phyloP scores from a whole-genome alignment of 2,888 invertebrate species.

The Phymatocera aterrima region DNA sequence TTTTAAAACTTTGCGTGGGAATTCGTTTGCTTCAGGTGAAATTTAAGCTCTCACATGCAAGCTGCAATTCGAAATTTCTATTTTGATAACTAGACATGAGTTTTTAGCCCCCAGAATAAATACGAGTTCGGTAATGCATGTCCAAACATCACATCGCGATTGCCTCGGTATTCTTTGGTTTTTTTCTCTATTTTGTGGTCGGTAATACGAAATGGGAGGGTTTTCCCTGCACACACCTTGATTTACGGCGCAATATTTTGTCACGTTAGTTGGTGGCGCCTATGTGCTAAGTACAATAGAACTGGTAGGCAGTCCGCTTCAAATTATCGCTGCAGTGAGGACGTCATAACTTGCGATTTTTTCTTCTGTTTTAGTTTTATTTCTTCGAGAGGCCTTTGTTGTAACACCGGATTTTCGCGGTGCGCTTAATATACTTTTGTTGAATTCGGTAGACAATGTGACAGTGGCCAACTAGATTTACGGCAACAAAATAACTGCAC shows the following conservation, averaged over 20 bases:
- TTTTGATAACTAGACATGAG: too few species aligned
- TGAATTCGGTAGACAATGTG: slow-evolving; percentile 17
- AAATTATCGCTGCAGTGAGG: slow-evolving; percentile 61
- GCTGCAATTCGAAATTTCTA: too few species aligned
- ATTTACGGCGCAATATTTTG: slow-evolving; percentile 71
- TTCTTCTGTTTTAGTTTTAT: too few species aligned
- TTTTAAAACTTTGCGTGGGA: slow-evolving; percentile 34
- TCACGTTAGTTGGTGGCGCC: slow-evolving; percentile 58
- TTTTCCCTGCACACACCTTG: slow-evolving; percentile 47
- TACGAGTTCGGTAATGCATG: neutral
- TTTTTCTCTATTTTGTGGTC: slow-evolving; percentile 45
- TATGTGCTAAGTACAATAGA: slow-evolving; percentile 70
- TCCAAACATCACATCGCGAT: neutral
- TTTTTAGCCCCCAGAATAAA: neutral
- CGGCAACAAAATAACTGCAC: neutral
- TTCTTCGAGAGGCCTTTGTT: slow-evolving; percentile 38
- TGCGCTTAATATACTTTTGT: slow-evolving; percentile 9
- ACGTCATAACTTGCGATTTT: slow-evolving; percentile 38
- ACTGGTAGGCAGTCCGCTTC: slow-evolving; percentile 73
- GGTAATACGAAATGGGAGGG: neutral
- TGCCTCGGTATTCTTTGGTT: neutral
- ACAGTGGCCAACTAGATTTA: slow-evolving; percentile 11
- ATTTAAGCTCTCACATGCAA: too few species aligned
- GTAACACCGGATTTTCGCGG: slow-evolving; percentile 26
- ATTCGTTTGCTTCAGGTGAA: neutral